phyloP scores from a whole-genome alignment of 2,888 invertebrate genomes.

The Plemyria rubiginata region DNA sequence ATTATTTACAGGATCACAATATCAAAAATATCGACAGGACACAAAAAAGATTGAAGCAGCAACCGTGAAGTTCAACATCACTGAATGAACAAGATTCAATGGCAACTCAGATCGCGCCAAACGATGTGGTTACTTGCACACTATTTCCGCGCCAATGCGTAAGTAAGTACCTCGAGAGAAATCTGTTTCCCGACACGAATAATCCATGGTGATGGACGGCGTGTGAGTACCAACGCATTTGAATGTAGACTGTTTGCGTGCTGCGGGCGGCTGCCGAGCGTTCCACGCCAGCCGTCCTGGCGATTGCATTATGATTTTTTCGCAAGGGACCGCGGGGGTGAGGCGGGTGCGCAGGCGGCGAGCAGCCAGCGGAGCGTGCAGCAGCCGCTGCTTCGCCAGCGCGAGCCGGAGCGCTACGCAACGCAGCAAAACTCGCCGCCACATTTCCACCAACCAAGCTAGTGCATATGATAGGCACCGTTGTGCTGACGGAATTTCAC shows the following conservation, averaged over 20 bases:
- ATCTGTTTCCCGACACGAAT: constrained; percentile 76
- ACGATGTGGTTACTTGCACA: constrained; percentile 53
- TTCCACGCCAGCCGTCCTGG: constrained; percentile 83
- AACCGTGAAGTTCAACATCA: constrained; percentile 70
- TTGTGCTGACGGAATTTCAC: constrained; percentile 23
- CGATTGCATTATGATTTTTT: constrained; percentile 84
- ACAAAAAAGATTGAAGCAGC: constrained; percentile 41
- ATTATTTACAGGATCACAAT: constrained; percentile 13
- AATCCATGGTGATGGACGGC: constrained; percentile 82
- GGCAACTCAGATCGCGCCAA: constrained; percentile 67
- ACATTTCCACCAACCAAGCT: constrained; percentile 41
- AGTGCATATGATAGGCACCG: constrained; percentile 44
- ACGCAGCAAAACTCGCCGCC: constrained; percentile 71
- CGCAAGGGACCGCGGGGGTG: constrained; percentile 82
- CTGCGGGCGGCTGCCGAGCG: constrained; percentile 74
- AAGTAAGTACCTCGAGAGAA: constrained; percentile 72
- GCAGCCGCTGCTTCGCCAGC: constrained; percentile 69
- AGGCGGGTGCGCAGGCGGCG: constrained; percentile 63
- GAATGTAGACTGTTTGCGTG: constrained; percentile 82
- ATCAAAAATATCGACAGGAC: constrained; percentile 11
- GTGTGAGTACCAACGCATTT: constrained; percentile 83
- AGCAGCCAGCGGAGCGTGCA: constrained; percentile 78
- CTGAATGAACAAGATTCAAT: constrained; percentile 75
- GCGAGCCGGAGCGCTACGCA: constrained; percentile 44
- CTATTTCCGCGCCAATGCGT: constrained; percentile 66